These are phyloP conservation scores for Eulemur mongoz DNA, from an alignment of 2,797 vertebrate species.

Conservation along the genomic window DNA sequence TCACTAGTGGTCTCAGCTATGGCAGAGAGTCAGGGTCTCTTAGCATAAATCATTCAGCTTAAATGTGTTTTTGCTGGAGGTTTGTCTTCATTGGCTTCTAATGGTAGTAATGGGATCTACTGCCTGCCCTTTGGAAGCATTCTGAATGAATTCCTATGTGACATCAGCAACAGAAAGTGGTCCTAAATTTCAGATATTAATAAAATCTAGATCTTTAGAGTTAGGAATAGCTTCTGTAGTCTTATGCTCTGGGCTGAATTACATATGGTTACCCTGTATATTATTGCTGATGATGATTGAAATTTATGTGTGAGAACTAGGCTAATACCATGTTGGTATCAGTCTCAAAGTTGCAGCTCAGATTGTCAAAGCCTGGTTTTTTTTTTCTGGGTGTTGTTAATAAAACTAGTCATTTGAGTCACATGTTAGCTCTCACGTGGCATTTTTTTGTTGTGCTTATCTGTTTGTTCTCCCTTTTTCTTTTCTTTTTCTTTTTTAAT, in stretches of 20 bases:
- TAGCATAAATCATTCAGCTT: neutral
- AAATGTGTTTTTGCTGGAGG: neutral
- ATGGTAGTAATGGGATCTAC: neutral
- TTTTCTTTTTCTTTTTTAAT: neutral
- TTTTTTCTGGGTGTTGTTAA: neutral
- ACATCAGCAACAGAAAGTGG: neutral
- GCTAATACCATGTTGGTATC: neutral
- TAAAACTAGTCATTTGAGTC: neutral
- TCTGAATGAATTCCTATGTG: neutral
- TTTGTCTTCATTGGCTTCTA: neutral
- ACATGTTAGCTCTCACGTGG: neutral
- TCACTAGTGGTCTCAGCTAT: neutral
- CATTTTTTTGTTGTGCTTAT: constrained; percentile 37
- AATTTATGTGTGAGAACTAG: neutral
- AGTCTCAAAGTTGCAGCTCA: neutral
- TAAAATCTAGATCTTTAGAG: neutral
- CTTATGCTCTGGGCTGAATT: neutral
- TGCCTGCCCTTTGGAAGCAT: neutral
- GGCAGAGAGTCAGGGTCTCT: neutral
- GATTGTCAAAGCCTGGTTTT: neutral
- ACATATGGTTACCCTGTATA: neutral
- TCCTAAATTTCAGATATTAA: neutral
- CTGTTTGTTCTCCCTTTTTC: neutral
- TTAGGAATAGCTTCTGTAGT: neutral
- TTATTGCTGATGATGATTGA: neutral